Evolutionary conservation across 2,797 vertebrate species (phyloP).

Genomic region (Podarcis lilfordi): DNA sequence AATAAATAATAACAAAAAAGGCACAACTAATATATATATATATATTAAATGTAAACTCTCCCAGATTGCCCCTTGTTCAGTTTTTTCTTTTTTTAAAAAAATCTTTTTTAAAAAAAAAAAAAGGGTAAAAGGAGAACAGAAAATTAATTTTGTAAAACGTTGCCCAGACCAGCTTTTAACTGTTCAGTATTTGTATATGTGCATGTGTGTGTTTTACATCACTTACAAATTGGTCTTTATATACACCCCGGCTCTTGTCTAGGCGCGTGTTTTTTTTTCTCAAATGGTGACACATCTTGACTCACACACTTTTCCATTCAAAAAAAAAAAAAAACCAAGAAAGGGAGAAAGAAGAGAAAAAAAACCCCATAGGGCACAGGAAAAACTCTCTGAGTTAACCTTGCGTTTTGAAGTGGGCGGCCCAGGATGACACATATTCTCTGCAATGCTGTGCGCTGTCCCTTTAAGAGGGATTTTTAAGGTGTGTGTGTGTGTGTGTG

Average conservation of each 20-base stretch:
- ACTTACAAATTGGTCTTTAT: constrained; percentile 51
- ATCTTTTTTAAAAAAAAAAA: neutral
- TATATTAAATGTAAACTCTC: neutral
- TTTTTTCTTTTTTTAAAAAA: neutral
- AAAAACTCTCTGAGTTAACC: constrained; percentile 53
- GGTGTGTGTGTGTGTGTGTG: neutral
- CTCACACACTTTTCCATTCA: constrained; percentile 68
- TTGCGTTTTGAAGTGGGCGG: constrained; percentile 54
- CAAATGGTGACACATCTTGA: constrained; percentile 66
- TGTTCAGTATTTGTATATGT: constrained; percentile 44
- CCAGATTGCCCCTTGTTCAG: neutral
- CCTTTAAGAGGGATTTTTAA: constrained; percentile 51
- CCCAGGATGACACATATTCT: constrained; percentile 59
- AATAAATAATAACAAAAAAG: constrained; percentile 3
- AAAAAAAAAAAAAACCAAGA: constrained; percentile 44
- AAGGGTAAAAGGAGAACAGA: neutral
- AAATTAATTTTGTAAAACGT: constrained; percentile 18
- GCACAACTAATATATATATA: neutral
- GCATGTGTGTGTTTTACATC: constrained; percentile 41
- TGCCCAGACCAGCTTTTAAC: constrained; percentile 33
- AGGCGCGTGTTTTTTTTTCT: constrained; percentile 53
- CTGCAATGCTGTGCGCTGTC: constrained; percentile 49
- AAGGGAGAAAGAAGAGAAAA: constrained; percentile 6
- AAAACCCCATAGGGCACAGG: constrained; percentile 11
- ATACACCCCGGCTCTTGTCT: constrained; percentile 39